phyloP scores from a whole-genome alignment of 2,113 vertebrate genomes.

The Tachysurus vachellii region DNA sequence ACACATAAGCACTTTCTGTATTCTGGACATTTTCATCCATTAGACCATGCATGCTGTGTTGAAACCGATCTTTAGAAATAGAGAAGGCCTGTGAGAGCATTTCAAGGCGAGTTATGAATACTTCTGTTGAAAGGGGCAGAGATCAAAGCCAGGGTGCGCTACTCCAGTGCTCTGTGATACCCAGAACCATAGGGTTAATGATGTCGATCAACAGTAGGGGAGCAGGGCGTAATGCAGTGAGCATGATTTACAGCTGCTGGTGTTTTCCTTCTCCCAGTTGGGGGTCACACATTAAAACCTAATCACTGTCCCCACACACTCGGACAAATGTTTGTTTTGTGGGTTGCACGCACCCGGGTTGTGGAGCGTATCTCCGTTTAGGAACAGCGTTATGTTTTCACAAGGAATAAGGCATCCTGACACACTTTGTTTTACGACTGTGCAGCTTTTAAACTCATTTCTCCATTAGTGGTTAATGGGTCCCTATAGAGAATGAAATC shows the following conservation, averaged over 20 bases:
- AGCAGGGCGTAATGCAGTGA: slow-evolving; percentile 18
- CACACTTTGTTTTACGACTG: slow-evolving; percentile 34
- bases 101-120: slow-evolving; percentile 29
- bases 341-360: neutral
- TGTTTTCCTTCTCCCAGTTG: slow-evolving; percentile 48
- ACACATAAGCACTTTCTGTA: slow-evolving; percentile 26
- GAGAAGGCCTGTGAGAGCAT: slow-evolving; percentile 22
- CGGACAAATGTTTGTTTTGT: slow-evolving; percentile 42
- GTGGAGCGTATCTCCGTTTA: slow-evolving; percentile 8
- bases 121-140: slow-evolving; percentile 18
- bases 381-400: slow-evolving; percentile 26
- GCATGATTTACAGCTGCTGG: slow-evolving; percentile 45
- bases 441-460: slow-evolving; percentile 47
- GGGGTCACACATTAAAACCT: slow-evolving; percentile 52
- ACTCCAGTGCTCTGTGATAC: slow-evolving; percentile 7
- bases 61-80: slow-evolving; percentile 7
- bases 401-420: slow-evolving; percentile 31
- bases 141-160: slow-evolving; percentile 41
- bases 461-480: slow-evolving; percentile 40
- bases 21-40: neutral
- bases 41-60: neutral
- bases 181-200: slow-evolving; percentile 37
- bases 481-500: slow-evolving; percentile 49
- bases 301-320: slow-evolving; percentile 44
- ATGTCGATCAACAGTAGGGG: slow-evolving; percentile 36